Percentiles rank a stretch among this genome's conserved stretches.
These are phyloP conservation scores for Aurelia aurita complex sp. Pacific DNA, from an alignment of 30 jellyfish, hydroid and myxozoan species.

Conservation along the genomic window DNA sequence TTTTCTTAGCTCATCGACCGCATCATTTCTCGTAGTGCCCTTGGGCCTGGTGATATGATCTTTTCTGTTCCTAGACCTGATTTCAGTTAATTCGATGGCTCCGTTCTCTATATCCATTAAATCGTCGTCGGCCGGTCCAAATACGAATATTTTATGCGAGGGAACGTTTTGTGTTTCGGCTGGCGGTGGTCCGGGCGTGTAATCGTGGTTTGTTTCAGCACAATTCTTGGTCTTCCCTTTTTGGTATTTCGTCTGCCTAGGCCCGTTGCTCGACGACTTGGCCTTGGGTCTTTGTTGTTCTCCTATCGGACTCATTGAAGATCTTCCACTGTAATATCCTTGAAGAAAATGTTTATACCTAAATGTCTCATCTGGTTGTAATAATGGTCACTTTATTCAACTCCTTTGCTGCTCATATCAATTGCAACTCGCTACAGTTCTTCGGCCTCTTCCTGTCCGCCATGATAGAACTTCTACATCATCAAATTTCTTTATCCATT, in stretches of 20 bases:
- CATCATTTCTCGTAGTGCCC: background rate
- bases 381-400: too few species aligned
- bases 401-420: too few species aligned
- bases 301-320: conserved; percentile 35
- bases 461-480: too few species aligned
- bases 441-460: too few species aligned
- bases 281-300: background rate
- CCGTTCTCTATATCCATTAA: conserved; percentile 23
- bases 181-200: conserved; percentile 18
- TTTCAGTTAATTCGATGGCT: conserved; percentile 55
- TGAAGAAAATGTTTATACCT: too few species aligned
- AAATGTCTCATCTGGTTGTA: too few species aligned
- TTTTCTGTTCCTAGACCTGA: conserved; percentile 51
- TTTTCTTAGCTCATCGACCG: conserved; percentile 14
- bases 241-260: background rate
- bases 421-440: too few species aligned
- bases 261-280: background rate
- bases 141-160: conserved; percentile 24
- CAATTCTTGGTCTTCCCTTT: background rate
- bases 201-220: background rate
- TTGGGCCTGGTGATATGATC: conserved; percentile 2
- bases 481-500: too few species aligned
- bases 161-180: conserved; percentile 28
- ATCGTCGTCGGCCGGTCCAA: conserved; percentile 35
- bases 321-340: background rate